Percentiles rank a stretch among this genome's conserved stretches.
These are phyloP conservation scores for Drymodes brunneopygia DNA, from an alignment of 2,113 vertebrate genomes.

Conservation along the genomic window DNA sequence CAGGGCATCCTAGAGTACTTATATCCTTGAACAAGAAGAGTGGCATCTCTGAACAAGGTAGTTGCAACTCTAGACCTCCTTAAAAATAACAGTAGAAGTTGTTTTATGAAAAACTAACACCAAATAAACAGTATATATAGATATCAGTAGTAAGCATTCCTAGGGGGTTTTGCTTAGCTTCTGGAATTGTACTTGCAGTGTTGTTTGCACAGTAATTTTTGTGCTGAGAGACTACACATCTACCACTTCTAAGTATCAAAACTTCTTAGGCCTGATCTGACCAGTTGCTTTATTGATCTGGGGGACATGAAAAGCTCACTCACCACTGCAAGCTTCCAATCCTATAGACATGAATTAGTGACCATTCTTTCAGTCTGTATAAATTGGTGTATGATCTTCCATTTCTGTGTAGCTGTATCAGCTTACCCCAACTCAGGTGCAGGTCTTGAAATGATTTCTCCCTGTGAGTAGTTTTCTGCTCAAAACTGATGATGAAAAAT, in stretches of 20 bases:
- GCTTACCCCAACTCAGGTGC: neutral
- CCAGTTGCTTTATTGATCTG: neutral
- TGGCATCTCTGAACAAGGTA: neutral
- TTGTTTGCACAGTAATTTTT: neutral
- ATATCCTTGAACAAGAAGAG: neutral
- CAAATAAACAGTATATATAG: neutral
- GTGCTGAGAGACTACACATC: neutral
- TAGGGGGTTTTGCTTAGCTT: neutral
- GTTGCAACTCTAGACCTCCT: neutral
- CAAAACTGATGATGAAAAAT: neutral
- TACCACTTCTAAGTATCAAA: neutral
- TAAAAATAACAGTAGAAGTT: neutral
- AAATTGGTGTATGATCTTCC: neutral
- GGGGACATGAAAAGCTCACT: neutral
- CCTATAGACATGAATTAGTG: neutral
- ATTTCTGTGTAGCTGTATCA: neutral
- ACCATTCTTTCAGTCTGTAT: neutral
- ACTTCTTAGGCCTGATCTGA: neutral
- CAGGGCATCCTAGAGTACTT: neutral
- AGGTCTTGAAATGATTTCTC: neutral
- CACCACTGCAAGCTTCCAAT: neutral
- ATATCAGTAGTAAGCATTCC: neutral
- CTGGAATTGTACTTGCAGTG: neutral
- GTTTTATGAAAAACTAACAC: neutral
- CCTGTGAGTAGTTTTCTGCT: neutral